Percentiles rank a stretch among this genome's conserved stretches.
phyloP scores from a whole-genome alignment of 2,113 vertebrate species.

The Cebidichthys violaceus region DNA sequence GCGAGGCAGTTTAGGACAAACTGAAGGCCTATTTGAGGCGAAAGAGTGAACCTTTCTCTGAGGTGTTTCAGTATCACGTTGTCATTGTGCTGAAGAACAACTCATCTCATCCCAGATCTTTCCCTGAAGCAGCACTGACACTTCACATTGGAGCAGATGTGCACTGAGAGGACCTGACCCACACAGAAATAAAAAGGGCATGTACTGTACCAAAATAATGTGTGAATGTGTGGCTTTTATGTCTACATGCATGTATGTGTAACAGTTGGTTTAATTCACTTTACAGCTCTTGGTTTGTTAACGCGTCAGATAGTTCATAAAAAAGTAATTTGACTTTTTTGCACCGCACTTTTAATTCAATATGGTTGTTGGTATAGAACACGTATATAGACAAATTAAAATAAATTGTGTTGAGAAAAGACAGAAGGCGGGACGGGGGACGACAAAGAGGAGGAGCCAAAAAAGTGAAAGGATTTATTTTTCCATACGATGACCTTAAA shows the following conservation, averaged over 20 bases:
- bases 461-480: neutral
- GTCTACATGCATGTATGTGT: no score
- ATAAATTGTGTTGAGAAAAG: neutral
- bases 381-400: neutral
- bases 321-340: neutral
- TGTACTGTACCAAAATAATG: neutral
- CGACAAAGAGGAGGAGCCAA: neutral
- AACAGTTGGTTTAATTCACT: no score
- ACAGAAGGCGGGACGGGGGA: neutral
- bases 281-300: no score
- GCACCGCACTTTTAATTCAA: neutral
- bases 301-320: neutral
- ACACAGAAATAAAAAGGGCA: neutral
- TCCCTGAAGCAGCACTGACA: constrained; percentile 18
- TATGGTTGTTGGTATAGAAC: neutral
- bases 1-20: constrained; percentile 8
- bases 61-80: constrained; percentile 27
- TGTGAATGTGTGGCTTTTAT: neutral
- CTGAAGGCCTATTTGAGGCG: constrained; percentile 11
- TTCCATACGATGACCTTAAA: constrained; percentile 1
- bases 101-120: constrained; percentile 18
- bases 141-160: constrained; percentile 25
- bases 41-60: constrained; percentile 12
- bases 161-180: neutral
- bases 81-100: constrained; percentile 22